Evolutionary conservation across 2,113 vertebrate species (phyloP).

Genomic region (Carassius auratus): DNA sequence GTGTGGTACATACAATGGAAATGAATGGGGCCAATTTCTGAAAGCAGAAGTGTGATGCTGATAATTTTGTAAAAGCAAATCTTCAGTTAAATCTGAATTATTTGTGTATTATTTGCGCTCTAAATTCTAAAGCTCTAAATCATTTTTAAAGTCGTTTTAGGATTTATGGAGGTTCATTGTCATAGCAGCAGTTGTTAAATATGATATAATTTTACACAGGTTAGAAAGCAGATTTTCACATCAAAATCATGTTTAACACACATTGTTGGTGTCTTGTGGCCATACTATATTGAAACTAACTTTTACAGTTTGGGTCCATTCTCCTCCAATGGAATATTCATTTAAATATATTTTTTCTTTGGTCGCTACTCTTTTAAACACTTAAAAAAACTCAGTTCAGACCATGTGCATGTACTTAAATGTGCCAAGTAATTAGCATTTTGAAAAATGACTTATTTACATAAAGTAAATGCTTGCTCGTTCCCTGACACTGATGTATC

Average conservation of each 20-base stretch:
- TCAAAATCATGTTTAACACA: too few relatives aligned
- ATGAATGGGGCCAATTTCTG: neutral
- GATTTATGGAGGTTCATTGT: neutral
- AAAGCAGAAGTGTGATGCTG: neutral
- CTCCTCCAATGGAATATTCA: neutral
- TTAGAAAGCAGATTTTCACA: neutral
- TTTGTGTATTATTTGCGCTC: too few relatives aligned
- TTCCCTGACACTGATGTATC: conserved; percentile 71
- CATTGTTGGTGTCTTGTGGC: neutral
- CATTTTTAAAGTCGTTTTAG: neutral
- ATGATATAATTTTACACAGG: neutral
- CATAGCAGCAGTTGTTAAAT: neutral
- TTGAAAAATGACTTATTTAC: conserved; percentile 47
- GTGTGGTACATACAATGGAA: neutral
- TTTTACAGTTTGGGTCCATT: neutral
- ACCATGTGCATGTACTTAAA: neutral
- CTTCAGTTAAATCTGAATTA: too few relatives aligned
- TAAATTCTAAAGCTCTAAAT: too few relatives aligned
- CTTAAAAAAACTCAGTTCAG: neutral
- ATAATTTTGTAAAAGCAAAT: too few relatives aligned
- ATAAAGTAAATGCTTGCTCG: conserved; percentile 33
- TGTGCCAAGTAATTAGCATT: conserved; percentile 14
- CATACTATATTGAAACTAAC: neutral
- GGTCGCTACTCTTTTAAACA: neutral
- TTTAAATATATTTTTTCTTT: neutral